Percentiles rank a stretch among this genome's conserved stretches.
phyloP scores from a whole-genome alignment of 2,797 vertebrate genomes.

The Sphenopsis melanotis region DNA sequence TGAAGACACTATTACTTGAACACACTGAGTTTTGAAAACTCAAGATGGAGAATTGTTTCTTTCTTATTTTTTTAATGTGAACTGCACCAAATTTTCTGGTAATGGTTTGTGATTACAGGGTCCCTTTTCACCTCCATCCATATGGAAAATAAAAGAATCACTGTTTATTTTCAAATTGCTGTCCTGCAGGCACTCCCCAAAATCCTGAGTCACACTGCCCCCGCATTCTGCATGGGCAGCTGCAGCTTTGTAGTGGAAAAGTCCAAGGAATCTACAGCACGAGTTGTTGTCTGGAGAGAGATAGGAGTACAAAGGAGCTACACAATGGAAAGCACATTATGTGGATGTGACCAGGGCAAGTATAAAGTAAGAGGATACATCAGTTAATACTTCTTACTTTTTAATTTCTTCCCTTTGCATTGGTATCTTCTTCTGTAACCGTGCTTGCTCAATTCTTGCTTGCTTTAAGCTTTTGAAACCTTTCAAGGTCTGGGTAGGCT shows the following conservation, averaged over 20 bases:
- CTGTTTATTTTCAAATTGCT: not conserved
- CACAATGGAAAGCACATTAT: slow-evolving; percentile 98
- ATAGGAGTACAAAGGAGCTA: slow-evolving; percentile 96
- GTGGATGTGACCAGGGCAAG: slow-evolving; percentile 96
- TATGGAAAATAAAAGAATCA: not conserved
- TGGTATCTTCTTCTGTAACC: not conserved
- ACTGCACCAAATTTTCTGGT: not conserved
- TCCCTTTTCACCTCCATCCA: not conserved
- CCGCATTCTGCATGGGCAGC: slow-evolving; percentile 94
- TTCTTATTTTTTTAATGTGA: not conserved
- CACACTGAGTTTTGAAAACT: not conserved
- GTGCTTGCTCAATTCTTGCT: not conserved
- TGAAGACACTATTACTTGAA: not conserved
- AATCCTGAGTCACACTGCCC: slow-evolving; percentile 92
- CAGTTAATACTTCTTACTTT: not conserved
- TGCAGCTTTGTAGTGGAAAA: slow-evolving; percentile 98
- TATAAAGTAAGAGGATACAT: slow-evolving; percentile 84
- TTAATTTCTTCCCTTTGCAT: not conserved
- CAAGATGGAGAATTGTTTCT: not conserved
- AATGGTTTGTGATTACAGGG: not conserved
- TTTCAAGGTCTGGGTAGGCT: not conserved
- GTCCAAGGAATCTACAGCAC: slow-evolving; percentile 95
- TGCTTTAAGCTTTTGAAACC: not conserved
- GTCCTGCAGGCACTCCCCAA: slow-evolving; percentile 88
- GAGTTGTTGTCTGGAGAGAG: slow-evolving; percentile 97